Evolutionary conservation across 2,797 vertebrate genomes (phyloP).

Genomic region (Smutsia temminckii): DNA sequence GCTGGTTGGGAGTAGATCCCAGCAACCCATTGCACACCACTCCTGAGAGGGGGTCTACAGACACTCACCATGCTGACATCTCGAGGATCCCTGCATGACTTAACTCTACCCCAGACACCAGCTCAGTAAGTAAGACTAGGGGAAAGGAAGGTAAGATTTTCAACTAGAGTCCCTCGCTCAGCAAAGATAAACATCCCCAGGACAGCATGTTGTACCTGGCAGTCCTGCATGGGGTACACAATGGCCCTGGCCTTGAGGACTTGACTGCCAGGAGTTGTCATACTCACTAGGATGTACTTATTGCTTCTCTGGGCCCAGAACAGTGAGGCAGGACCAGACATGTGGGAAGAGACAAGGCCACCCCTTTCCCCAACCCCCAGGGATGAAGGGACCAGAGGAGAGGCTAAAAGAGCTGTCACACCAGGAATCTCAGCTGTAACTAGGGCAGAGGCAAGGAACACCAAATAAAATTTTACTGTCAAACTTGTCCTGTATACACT

Average conservation of each 20-base stretch:
- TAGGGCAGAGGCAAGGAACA: slow-evolving; percentile 9
- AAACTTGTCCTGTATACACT: background rate
- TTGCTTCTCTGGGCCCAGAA: background rate
- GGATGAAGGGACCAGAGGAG: background rate
- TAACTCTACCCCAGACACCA: background rate
- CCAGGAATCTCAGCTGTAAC: slow-evolving; percentile 35
- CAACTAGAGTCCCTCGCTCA: background rate
- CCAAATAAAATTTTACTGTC: slow-evolving; percentile 33
- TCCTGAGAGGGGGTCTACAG: background rate
- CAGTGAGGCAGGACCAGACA: background rate
- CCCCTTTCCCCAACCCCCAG: background rate
- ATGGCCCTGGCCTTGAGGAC: background rate
- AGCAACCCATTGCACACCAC: background rate
- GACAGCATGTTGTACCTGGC: slow-evolving; percentile 6
- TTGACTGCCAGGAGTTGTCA: background rate
- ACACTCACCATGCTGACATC: background rate
- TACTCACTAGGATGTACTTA: slow-evolving; percentile 5
- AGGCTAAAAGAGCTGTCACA: background rate
- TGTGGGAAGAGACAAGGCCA: background rate
- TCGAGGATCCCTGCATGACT: background rate
- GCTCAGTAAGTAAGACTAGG: background rate
- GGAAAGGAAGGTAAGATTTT: background rate
- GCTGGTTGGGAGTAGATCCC: background rate
- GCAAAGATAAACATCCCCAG: background rate
- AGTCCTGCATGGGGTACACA: background rate